Evolutionary conservation across 1,140 invertebrate genomes (phyloP).

Genomic region (Agrilus planipennis): DNA sequence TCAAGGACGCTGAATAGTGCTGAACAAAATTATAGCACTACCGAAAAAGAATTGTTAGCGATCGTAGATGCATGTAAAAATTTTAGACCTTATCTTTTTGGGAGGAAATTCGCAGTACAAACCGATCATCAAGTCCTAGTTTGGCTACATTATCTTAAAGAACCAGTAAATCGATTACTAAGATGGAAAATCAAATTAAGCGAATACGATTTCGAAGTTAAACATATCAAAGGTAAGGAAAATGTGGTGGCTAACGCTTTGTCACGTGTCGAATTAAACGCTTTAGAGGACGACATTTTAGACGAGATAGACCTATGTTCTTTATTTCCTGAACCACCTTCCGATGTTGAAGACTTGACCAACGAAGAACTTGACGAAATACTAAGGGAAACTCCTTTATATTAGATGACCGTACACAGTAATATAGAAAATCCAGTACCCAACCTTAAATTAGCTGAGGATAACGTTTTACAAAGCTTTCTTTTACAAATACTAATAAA

Average conservation of each 20-base stretch:
- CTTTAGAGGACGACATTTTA: too few relatives aligned
- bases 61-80: conserved; percentile 34
- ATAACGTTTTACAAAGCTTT: too few relatives aligned
- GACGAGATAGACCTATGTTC: too few relatives aligned
- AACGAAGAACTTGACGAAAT: too few relatives aligned
- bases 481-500: too few relatives aligned
- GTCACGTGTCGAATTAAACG: too few relatives aligned
- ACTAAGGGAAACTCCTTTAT: too few relatives aligned
- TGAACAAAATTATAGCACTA: conserved; percentile 32
- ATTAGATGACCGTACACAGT: too few relatives aligned
- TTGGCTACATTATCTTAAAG: conserved; percentile 35
- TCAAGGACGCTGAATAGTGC: conserved; percentile 16
- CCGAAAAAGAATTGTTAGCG: conserved; percentile 37
- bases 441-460: too few relatives aligned
- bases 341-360: too few relatives aligned
- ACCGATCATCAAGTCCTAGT: conserved; percentile 37
- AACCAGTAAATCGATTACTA: conserved; percentile 32
- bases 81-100: conserved; percentile 34
- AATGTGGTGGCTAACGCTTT: conserved; percentile 5
- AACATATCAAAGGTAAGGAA: conserved; percentile 15
- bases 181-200: conserved; percentile 33
- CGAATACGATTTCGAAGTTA: conserved; percentile 30
- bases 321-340: too few relatives aligned
- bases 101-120: conserved; percentile 32
- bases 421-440: too few relatives aligned